A percentile compares a stretch with the other conserved stretches of the same genome.
Evolutionary conservation across 2,113 vertebrate species (phyloP).

Genomic region (Thamnophis sirtalis): DNA sequence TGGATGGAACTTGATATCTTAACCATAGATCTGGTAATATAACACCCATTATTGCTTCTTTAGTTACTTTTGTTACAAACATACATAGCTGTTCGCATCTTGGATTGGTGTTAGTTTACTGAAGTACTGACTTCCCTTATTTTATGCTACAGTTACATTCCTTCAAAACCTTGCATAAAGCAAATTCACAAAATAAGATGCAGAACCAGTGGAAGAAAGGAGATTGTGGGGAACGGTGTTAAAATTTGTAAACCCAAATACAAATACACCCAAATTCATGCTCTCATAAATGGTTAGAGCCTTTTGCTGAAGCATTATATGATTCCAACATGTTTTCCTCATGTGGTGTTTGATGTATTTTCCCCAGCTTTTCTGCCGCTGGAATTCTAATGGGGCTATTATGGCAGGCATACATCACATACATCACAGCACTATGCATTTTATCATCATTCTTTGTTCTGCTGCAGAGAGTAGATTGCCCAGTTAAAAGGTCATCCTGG

Average conservation of each 20-base stretch:
- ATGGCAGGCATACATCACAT: not conserved
- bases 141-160: not conserved
- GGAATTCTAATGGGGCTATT: not conserved
- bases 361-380: not conserved
- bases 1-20: not conserved
- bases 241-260: not conserved
- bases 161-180: not conserved
- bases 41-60: not conserved
- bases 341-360: not conserved
- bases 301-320: not conserved
- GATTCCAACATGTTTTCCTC: not conserved
- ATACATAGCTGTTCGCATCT: not conserved
- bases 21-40: not conserved
- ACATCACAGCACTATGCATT: not conserved
- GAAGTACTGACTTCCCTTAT: not conserved
- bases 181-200: not conserved
- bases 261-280: not conserved
- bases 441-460: not conserved
- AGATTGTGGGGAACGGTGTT: not conserved
- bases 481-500: not conserved
- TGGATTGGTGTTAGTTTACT: not conserved
- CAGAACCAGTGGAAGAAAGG: not conserved
- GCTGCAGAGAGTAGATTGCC: not conserved
- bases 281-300: not conserved
- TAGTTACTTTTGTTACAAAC: not conserved